Base-by-base conservation (phyloP, 2,113 vertebrate species). In the Aspidoscelis tigris region DNA sequence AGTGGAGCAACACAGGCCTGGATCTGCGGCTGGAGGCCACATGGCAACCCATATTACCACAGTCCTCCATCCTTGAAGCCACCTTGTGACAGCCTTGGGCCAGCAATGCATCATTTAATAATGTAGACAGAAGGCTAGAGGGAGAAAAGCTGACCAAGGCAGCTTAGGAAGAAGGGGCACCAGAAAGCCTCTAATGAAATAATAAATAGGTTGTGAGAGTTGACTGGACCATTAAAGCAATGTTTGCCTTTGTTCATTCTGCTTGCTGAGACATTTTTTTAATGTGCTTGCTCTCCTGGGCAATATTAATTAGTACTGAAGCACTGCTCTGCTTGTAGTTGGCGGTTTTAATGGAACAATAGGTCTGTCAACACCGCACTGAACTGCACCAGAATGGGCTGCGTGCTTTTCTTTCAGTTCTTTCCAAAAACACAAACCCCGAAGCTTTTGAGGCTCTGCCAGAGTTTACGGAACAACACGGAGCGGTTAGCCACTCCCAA, bases 231-330 rank as follows among this genome's bases (percentile, higher is more conserved):
- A 2, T 74, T 88, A 8, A 84, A 83, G 84, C 86, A 66, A 83
- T 61, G 1, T 88, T 90, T 86, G 87, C 87, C 43, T 92, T 92
- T 93, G 90, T 92, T 91, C 11, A 0, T 87, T 88, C 84, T 10
- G 88, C 91, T 92, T 86, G 90, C 87, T 92, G 90, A 90, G 90
- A 85, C 91, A 39, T 93, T 91, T 87, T 26, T 50, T 50, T 83
- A 53, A 58, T 0, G 1, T 14, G 81, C 58, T 64, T 86, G 84
- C 47, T 82, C 89, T 72, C 0, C 7, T 39, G 76, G 76, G 84
- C 87, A 22, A 1, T 21, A 10, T 90, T 89, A 92, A 92, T 92
- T 88, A 92, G 83, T 0, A 4, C 86, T 3, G 89, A 78, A 21
- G 80, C 55, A 76, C 72, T 2, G 82, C 21, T 76, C 66, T 24